Evolutionary conservation across 2,113 vertebrate genomes (phyloP).

Genomic region (Serilophus lunatus): DNA sequence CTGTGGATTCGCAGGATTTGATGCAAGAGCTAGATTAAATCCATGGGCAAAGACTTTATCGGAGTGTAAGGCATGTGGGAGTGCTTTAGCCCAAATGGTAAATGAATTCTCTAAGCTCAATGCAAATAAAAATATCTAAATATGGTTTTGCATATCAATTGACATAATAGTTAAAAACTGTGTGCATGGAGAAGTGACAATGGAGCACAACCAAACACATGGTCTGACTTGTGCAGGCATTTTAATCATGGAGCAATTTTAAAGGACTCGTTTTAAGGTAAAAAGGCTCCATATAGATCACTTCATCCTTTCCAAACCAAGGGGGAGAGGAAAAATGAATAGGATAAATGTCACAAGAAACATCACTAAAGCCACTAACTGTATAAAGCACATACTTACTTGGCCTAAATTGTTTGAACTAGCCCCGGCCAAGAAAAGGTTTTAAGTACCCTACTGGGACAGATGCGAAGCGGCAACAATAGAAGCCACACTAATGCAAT

Average conservation of each 20-base stretch:
- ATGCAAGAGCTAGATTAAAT: constrained; percentile 59
- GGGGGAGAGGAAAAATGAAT: constrained; percentile 37
- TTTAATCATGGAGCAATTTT: constrained; percentile 7
- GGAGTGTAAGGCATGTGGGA: constrained; percentile 15
- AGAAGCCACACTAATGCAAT: constrained; percentile 81
- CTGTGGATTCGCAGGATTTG: constrained; percentile 32
- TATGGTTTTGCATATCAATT: constrained; percentile 70
- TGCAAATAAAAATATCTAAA: constrained; percentile 73
- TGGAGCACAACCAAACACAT: constrained; percentile 59
- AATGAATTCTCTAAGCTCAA: constrained; percentile 66
- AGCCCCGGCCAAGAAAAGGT: constrained; percentile 75
- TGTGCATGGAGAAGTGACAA: constrained; percentile 36
- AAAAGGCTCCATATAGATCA: constrained; percentile 35
- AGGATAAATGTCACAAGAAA: constrained; percentile 75
- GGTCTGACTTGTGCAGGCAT: constrained; percentile 40
- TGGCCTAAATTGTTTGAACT: constrained; percentile 81
- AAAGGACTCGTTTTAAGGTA: constrained; percentile 54
- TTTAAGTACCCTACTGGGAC: constrained; percentile 83
- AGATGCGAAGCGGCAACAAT: constrained; percentile 80
- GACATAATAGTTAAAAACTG: constrained; percentile 62
- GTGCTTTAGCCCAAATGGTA: constrained; percentile 58
- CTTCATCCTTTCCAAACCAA: constrained; percentile 67
- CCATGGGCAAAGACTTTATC: constrained; percentile 20
- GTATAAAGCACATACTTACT: constrained; percentile 78
- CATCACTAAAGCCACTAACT: constrained; percentile 75